Conservation (phyloP, 2,113 vertebrate species). For the Cottus gobio region DNA sequence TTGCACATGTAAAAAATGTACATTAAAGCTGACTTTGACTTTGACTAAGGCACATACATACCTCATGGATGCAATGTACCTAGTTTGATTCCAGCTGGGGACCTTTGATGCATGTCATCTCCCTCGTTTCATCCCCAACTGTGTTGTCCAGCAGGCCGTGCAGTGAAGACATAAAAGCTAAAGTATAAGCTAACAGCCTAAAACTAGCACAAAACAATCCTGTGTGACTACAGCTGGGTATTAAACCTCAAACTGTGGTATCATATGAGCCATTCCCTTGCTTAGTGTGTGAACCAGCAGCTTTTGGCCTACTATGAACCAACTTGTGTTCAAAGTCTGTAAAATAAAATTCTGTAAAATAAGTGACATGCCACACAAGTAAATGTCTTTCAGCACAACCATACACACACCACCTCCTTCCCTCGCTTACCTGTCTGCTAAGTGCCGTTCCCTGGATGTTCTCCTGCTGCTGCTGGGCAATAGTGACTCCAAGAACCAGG, state of each 20-base stretch:
- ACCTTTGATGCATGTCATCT: background rate
- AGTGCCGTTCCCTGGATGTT: conserved; percentile 82
- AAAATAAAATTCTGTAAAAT: background rate
- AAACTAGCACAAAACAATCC: background rate
- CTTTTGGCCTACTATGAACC: background rate
- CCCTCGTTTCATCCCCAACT: background rate
- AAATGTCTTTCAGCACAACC: background rate
- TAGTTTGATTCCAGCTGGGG: background rate
- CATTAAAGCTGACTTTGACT: no score
- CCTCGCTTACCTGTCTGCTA: conserved; percentile 87
- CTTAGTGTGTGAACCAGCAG: background rate
- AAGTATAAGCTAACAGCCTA: background rate
- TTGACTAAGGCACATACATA: background rate
- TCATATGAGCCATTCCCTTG: background rate
- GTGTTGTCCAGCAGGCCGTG: background rate
- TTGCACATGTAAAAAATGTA: no score
- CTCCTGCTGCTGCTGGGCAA: conserved; percentile 91
- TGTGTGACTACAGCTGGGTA: background rate
- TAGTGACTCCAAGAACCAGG: conserved; percentile 90
- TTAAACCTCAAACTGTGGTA: background rate
- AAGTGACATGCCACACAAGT: background rate
- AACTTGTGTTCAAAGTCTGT: background rate
- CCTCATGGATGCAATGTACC: background rate
- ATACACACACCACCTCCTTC: background rate
- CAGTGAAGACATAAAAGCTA: background rate